phyloP scores from a whole-genome alignment of 2,113 vertebrate genomes.

The Balaeniceps rex region DNA sequence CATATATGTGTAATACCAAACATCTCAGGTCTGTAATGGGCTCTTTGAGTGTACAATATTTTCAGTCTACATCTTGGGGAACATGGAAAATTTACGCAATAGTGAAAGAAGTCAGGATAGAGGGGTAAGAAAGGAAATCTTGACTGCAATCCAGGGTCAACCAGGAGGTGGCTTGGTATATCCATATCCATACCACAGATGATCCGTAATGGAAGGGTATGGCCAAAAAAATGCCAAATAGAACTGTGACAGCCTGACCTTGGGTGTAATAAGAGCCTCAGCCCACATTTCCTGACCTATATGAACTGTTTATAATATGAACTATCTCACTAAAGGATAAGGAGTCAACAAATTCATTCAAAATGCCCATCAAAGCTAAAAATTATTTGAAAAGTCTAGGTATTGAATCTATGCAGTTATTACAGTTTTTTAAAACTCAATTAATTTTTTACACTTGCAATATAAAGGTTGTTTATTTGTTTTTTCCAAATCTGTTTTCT shows the following conservation, averaged over 20 bases:
- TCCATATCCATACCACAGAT: not conserved
- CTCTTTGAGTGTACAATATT: not conserved
- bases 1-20: not conserved
- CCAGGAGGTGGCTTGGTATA: not conserved
- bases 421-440: accelerated
- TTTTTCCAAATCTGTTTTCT: not conserved
- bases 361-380: not conserved
- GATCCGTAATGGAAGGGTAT: not conserved
- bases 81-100: not conserved
- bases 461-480: not conserved
- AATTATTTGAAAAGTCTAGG: not conserved
- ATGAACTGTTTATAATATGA: not conserved
- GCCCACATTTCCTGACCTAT: not conserved
- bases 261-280: not conserved
- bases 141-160: not conserved
- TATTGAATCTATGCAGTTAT: not conserved
- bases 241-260: not conserved
- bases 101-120: not conserved
- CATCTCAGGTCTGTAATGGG: not conserved
- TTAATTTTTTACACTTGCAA: not conserved
- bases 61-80: not conserved
- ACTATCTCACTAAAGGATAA: not conserved
- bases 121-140: not conserved
- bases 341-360: accelerated
- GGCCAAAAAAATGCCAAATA: not conserved